Conservation (phyloP, 2,888 invertebrate genomes). For the Drosophila longiperda region DNA sequence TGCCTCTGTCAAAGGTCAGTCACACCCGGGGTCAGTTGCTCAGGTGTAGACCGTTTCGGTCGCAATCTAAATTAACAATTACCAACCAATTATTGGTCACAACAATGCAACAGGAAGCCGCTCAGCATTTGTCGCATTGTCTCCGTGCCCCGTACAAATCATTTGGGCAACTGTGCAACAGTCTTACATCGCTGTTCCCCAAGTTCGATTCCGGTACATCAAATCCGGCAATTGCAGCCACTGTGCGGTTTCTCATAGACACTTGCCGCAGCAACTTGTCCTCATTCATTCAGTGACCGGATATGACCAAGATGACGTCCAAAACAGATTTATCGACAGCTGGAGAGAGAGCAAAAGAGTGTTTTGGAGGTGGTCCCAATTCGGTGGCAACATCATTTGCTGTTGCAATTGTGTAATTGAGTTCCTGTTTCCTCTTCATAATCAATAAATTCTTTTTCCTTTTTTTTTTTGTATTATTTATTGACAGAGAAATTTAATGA, state of each 20-base stretch:
- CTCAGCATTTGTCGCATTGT: conserved; percentile 15
- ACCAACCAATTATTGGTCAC: conserved; percentile 68
- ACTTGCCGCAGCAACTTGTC: conserved; percentile 16
- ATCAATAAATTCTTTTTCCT: not conserved
- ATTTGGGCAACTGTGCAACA: not conserved
- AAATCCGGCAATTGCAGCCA: conserved; percentile 2
- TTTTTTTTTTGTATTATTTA: not conserved
- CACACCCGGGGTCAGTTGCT: conserved; percentile 52
- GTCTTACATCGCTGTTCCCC: not conserved
- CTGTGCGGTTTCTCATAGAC: conserved; percentile 16
- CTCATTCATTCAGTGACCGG: conserved; percentile 13
- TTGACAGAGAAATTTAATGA: no score
- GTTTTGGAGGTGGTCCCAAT: conserved; percentile 19
- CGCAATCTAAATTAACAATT: conserved; percentile 73
- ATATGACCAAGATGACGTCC: not conserved
- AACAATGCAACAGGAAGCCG: conserved; percentile 56
- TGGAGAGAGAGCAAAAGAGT: not conserved
- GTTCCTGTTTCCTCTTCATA: conserved; percentile 28
- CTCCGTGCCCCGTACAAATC: not conserved
- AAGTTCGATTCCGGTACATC: not conserved
- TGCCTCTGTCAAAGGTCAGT: conserved; percentile 70
- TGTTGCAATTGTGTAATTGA: conserved; percentile 12
- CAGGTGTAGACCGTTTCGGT: conserved; percentile 33
- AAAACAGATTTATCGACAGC: not conserved
- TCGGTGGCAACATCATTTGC: not conserved